These are phyloP conservation scores for Chascanopsetta lugubris DNA, from an alignment of 2,113 vertebrate species.

Conservation along the genomic window DNA sequence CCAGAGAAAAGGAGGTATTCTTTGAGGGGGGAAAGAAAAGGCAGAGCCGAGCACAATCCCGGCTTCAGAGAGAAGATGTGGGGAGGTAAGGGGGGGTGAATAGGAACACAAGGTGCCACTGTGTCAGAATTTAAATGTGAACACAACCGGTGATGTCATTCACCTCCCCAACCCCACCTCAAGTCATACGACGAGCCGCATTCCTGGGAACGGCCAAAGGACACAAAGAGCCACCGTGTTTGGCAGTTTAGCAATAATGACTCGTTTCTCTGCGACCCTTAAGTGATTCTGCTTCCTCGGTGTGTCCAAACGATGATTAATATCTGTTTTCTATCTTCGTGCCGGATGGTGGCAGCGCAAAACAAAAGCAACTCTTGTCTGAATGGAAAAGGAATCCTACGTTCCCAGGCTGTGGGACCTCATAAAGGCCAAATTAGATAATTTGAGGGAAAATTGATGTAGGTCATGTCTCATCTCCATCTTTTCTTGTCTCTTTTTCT, in stretches of 20 bases:
- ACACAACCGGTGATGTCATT: slow-evolving; percentile 94
- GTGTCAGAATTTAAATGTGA: slow-evolving; percentile 92
- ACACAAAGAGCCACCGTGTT: slow-evolving; percentile 91
- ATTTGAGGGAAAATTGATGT: slow-evolving; percentile 87
- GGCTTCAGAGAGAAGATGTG: slow-evolving; percentile 79
- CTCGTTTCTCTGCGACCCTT: slow-evolving; percentile 89
- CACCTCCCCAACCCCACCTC: slow-evolving; percentile 78
- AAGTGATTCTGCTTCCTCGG: slow-evolving; percentile 81
- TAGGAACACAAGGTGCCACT: slow-evolving; percentile 96
- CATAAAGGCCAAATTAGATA: slow-evolving; percentile 92
- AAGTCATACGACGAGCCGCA: slow-evolving; percentile 91
- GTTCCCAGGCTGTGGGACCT: slow-evolving; percentile 85
- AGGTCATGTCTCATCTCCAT: slow-evolving; percentile 85
- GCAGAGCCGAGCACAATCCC: slow-evolving; percentile 87
- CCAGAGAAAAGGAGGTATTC: slow-evolving; percentile 78
- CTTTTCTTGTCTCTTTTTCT: too few species aligned
- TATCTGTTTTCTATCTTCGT: slow-evolving; percentile 92
- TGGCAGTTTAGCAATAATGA: slow-evolving; percentile 88
- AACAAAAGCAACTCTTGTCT: slow-evolving; percentile 96
- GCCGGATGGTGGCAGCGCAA: slow-evolving; percentile 83
- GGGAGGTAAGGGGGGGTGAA: slow-evolving; percentile 36
- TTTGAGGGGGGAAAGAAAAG: slow-evolving; percentile 78
- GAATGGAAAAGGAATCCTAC: slow-evolving; percentile 81
- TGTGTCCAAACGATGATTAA: slow-evolving; percentile 94
- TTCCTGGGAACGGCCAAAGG: slow-evolving; percentile 88